These are phyloP conservation scores for Cyanoliseus patagonus DNA, from an alignment of 2,113 vertebrate genomes.

Conservation along the genomic window DNA sequence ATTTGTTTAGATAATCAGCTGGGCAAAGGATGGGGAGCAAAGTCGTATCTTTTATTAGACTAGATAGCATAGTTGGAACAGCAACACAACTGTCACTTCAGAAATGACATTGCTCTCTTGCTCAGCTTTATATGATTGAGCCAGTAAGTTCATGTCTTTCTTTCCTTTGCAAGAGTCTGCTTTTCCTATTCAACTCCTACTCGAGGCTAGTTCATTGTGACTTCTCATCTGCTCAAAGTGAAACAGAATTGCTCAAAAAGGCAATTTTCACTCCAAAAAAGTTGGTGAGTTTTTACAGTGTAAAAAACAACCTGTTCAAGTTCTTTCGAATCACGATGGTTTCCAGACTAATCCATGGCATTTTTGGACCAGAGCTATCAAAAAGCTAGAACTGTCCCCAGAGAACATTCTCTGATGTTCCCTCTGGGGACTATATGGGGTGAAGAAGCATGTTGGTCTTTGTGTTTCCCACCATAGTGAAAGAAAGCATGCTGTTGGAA, in stretches of 20 bases:
- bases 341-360: neutral
- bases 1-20: neutral
- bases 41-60: neutral
- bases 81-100: neutral
- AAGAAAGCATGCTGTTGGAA: neutral
- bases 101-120: neutral
- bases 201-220: neutral
- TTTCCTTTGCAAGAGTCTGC: neutral
- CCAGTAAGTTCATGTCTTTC: neutral
- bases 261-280: neutral
- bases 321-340: rapidly evolving
- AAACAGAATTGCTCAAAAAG: neutral
- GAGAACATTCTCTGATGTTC: neutral
- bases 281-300: neutral
- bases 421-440: too few species aligned
- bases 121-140: neutral
- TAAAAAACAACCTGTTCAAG: neutral
- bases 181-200: constrained; percentile 12
- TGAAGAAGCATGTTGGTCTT: neutral
- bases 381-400: neutral
- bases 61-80: neutral
- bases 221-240: neutral
- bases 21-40: neutral
- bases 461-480: neutral
- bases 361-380: neutral